Percentiles rank a stretch among this genome's conserved stretches.
These are phyloP conservation scores for Nibea albiflora DNA, from an alignment of 2,113 vertebrate species.

Conservation along the genomic window DNA sequence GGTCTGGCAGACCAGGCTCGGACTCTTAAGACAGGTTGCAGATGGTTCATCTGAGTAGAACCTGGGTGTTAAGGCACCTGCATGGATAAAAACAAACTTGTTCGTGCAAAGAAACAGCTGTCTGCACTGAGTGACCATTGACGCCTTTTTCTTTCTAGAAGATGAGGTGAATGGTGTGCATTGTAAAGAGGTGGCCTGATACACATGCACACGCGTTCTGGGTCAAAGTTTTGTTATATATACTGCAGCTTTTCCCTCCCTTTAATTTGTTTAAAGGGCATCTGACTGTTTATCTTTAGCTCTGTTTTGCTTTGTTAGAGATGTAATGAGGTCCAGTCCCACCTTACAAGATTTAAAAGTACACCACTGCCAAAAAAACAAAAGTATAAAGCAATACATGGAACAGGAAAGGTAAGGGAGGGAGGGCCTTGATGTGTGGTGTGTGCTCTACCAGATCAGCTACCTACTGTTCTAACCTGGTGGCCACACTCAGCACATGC, in stretches of 20 bases:
- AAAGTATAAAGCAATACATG: background rate
- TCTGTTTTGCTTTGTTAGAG: background rate
- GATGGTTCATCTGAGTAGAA: conserved; percentile 26
- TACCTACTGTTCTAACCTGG: background rate
- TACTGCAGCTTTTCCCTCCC: background rate
- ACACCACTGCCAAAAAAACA: background rate
- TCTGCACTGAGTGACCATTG: background rate
- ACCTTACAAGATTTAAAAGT: background rate
- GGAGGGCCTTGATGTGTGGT: too few relatives aligned
- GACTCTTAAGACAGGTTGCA: conserved; percentile 43
- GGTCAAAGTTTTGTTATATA: background rate
- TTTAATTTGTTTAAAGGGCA: background rate
- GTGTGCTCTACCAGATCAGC: too few relatives aligned
- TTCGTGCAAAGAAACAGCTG: background rate
- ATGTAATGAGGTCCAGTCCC: background rate
- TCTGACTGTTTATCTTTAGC: background rate
- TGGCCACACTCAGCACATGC: too few relatives aligned
- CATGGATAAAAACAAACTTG: background rate
- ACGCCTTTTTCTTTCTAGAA: background rate
- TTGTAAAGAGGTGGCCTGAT: background rate
- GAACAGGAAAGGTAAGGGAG: too few relatives aligned
- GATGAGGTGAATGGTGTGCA: background rate
- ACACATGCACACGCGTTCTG: background rate
- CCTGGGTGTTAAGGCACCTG: background rate
- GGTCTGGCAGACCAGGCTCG: background rate